Percentiles rank a stretch among this genome's conserved stretches.
These are phyloP conservation scores for Idaea straminata DNA, from an alignment of 2,888 invertebrate species.

Conservation along the genomic window DNA sequence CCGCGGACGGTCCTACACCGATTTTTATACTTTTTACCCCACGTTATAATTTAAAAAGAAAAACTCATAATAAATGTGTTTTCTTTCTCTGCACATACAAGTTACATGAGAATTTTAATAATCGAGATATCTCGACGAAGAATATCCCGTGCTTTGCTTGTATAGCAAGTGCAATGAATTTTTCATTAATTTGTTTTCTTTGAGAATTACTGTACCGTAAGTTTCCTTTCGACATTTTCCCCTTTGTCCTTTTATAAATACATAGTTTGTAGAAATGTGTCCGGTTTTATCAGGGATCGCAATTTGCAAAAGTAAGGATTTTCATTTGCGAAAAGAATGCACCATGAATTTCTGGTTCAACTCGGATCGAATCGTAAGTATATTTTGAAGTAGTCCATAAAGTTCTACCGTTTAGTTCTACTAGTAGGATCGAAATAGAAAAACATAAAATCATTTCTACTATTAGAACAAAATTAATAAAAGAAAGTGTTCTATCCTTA, in stretches of 20 bases:
- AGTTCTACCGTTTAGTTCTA: too few relatives aligned
- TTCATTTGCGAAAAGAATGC: too few relatives aligned
- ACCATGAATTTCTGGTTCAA: too few relatives aligned
- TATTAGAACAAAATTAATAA: too few relatives aligned
- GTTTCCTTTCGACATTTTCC: background rate
- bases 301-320: too few relatives aligned
- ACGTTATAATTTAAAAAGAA: constrained; percentile 60
- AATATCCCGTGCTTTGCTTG: background rate
- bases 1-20: constrained; percentile 59
- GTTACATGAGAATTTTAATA: constrained; percentile 34
- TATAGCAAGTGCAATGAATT: background rate
- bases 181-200: background rate
- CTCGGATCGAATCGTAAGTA: too few relatives aligned
- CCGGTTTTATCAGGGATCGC: too few relatives aligned
- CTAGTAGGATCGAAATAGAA: too few relatives aligned
- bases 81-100: constrained; percentile 30
- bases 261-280: background rate
- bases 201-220: background rate
- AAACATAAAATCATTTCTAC: too few relatives aligned
- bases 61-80: constrained; percentile 45
- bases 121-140: constrained; percentile 25
- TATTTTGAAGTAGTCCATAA: too few relatives aligned
- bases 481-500: too few relatives aligned
- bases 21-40: constrained; percentile 66
- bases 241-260: background rate